These are phyloP conservation scores for Donacobius atricapilla DNA, from an alignment of 2,113 vertebrate genomes.

Conservation along the genomic window DNA sequence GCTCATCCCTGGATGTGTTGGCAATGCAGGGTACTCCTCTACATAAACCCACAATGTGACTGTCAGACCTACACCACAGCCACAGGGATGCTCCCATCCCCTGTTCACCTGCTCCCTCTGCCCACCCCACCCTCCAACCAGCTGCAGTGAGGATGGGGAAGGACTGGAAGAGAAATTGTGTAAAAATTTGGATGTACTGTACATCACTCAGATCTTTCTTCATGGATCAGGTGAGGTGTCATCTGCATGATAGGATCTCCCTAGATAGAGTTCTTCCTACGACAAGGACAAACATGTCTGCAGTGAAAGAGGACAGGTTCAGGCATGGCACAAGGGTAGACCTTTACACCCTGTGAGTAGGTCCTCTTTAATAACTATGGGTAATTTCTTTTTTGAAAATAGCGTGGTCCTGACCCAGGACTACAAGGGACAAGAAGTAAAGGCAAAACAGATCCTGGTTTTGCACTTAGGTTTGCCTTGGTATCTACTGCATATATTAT, in stretches of 20 bases:
- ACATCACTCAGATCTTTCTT: not conserved
- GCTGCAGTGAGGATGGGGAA: not conserved
- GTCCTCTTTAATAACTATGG: not conserved
- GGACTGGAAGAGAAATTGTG: not conserved
- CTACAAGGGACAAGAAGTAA: not conserved
- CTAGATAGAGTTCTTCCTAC: not conserved
- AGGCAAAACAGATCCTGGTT: not conserved
- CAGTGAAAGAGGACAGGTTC: not conserved
- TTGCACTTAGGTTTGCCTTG: not conserved
- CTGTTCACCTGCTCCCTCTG: not conserved
- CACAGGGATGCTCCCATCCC: not conserved
- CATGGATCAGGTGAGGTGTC: not conserved
- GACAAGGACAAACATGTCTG: not conserved
- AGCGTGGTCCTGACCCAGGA: not conserved
- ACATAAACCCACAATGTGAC: not conserved
- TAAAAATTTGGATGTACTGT: not conserved
- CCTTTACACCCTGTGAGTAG: not conserved
- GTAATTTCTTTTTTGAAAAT: not conserved
- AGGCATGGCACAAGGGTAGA: not conserved
- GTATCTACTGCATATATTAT: not conserved
- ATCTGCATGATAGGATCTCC: not conserved
- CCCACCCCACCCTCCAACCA: not conserved
- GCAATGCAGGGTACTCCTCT: not conserved
- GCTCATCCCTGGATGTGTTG: not conserved
- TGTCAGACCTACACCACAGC: not conserved